Evolutionary conservation across 2,113 vertebrate species (phyloP).

Genomic region (Hippoglossus stenolepis): DNA sequence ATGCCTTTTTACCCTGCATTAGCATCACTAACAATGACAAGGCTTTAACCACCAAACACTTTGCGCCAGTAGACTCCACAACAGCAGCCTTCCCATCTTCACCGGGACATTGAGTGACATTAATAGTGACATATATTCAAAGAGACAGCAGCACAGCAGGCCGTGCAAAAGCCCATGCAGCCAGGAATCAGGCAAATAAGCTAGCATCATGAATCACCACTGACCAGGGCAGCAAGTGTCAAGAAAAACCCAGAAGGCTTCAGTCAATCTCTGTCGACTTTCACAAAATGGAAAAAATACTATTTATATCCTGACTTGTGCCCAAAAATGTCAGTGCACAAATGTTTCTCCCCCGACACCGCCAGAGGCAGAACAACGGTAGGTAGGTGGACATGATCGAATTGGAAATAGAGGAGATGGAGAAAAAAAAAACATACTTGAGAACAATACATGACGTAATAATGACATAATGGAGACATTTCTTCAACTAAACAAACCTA

Average conservation of each 20-base stretch:
- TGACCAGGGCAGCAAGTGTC: constrained; percentile 42
- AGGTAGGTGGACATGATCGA: constrained; percentile 37
- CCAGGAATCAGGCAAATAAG: constrained; percentile 35
- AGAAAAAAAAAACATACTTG: background rate
- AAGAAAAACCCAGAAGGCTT: constrained; percentile 53
- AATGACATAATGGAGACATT: background rate
- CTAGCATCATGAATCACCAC: constrained; percentile 47
- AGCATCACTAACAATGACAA: constrained; percentile 26
- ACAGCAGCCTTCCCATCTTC: constrained; percentile 28
- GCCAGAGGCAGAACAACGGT: constrained; percentile 18
- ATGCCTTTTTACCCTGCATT: constrained; percentile 22
- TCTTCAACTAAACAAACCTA: too few species aligned
- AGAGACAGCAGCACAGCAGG: constrained; percentile 13
- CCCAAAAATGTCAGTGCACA: constrained; percentile 64
- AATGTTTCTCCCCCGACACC: constrained; percentile 46
- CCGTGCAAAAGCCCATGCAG: constrained; percentile 29
- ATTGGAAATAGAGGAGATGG: constrained; percentile 1
- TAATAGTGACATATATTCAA: constrained; percentile 30
- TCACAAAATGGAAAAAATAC: constrained; percentile 53
- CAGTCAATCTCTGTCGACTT: constrained; percentile 58
- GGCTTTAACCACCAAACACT: constrained; percentile 23
- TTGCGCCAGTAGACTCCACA: constrained; percentile 1
- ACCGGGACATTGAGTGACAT: constrained; percentile 33
- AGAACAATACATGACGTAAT: background rate
- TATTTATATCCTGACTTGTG: constrained; percentile 60